A percentile compares a stretch with the other conserved stretches of the same genome.
phyloP scores from a whole-genome alignment of 2,888 invertebrate species.

The Mechanitis mazaeus region DNA sequence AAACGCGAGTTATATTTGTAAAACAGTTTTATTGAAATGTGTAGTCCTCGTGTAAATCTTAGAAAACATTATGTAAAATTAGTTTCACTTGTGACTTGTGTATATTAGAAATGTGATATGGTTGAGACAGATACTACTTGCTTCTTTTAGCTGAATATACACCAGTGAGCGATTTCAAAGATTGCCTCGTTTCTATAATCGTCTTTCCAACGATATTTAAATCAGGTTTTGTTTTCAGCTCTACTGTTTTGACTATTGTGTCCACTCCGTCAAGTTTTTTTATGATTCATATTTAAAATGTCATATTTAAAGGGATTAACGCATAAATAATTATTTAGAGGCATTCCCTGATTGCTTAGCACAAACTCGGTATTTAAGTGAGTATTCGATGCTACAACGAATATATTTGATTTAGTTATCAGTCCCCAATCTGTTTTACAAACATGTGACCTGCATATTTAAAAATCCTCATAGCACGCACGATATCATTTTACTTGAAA shows the following conservation, averaged over 20 bases:
- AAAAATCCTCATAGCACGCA: conserved; percentile 9
- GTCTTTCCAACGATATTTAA: conserved; percentile 44
- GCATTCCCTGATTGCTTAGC: no score
- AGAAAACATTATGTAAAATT: no score
- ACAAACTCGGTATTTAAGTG: no score
- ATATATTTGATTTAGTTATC: no score
- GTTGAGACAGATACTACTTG: conserved; percentile 36
- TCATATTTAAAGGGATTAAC: no score
- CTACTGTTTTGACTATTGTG: conserved; percentile 43
- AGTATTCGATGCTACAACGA: no score
- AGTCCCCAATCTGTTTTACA: no score
- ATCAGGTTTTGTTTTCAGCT: conserved; percentile 49
- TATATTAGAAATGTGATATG: conserved; percentile 16
- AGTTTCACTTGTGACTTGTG: neutral
- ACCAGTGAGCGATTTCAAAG: conserved; percentile 42
- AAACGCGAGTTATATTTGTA: no score
- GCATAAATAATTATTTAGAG: no score
- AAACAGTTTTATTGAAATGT: no score
- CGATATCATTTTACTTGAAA: conserved; percentile 16
- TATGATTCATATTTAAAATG: neutral
- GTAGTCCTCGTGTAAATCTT: no score
- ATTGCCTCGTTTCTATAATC: conserved; percentile 36
- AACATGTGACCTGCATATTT: no score
- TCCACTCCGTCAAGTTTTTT: conserved; percentile 43
- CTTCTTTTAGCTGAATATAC: conserved; percentile 44